A percentile compares a stretch with the other conserved stretches of the same genome.
phyloP scores from a whole-genome alignment of 2,113 vertebrate genomes.

The Carassius carassius region DNA sequence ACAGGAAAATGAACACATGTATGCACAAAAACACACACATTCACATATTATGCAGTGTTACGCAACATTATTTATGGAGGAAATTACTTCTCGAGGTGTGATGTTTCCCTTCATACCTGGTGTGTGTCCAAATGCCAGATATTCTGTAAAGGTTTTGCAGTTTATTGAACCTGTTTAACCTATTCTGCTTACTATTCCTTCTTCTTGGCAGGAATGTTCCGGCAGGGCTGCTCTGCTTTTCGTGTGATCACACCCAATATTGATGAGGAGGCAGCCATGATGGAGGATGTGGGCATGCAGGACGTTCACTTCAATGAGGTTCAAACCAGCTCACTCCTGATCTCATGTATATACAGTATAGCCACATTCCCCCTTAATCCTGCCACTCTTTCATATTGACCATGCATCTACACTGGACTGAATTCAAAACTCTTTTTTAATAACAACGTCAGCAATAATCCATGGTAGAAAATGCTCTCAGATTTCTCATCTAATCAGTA shows the following conservation, averaged over 20 bases:
- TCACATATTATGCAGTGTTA: not conserved
- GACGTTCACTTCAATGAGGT: conserved; percentile 99
- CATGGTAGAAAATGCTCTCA: conserved; percentile 19
- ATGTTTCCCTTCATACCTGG: not conserved
- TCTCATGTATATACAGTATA: not conserved
- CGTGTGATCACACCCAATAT: conserved; percentile 96
- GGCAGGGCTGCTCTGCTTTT: conserved; percentile 91
- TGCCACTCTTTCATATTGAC: not conserved
- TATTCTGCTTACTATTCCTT: not conserved
- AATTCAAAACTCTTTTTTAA: not conserved
- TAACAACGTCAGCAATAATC: not conserved
- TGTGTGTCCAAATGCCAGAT: not conserved
- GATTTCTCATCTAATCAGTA: conserved; percentile 61
- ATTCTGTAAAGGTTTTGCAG: not conserved
- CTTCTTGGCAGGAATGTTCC: conserved; percentile 84
- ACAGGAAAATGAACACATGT: not conserved
- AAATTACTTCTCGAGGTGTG: not conserved
- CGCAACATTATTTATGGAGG: not conserved
- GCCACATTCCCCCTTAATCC: not conserved
- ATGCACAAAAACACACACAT: not conserved
- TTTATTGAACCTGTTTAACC: not conserved
- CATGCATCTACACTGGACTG: not conserved
- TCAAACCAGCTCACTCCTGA: conserved; percentile 35
- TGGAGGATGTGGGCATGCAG: conserved; percentile 99
- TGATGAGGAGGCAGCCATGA: conserved; percentile 97